A percentile compares a stretch with the other conserved stretches of the same genome.
Evolutionary conservation across 2,888 invertebrate genomes (phyloP).

Genomic region (Stegana nigrithorax): DNA sequence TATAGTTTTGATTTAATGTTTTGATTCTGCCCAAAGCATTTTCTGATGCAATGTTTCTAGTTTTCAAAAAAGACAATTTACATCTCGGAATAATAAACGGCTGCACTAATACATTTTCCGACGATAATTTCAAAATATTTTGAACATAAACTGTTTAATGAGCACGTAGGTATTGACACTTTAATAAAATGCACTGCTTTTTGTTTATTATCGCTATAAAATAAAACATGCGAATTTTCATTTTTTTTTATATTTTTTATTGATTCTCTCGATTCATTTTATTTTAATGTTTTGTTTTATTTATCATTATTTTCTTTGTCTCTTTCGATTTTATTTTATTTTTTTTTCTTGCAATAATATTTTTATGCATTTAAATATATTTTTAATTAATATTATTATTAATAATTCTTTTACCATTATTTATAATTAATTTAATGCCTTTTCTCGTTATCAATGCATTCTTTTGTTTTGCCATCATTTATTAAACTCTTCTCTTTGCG

Average conservation of each 20-base stretch:
- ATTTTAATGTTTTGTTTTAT: constrained; percentile 26
- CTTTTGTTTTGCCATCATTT: constrained; percentile 1
- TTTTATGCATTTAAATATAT: constrained; percentile 33
- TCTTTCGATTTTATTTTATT: constrained; percentile 30
- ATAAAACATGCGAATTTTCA: background rate
- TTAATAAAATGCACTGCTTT: no score
- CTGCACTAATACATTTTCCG: no score
- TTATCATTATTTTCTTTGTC: constrained; percentile 39
- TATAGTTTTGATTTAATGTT: no score
- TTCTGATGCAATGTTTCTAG: no score
- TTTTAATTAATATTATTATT: constrained; percentile 34
- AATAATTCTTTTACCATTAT: constrained; percentile 30
- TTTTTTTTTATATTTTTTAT: background rate
- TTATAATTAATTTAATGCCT: background rate
- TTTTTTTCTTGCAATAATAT: constrained; percentile 38
- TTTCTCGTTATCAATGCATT: background rate
- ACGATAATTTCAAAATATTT: no score
- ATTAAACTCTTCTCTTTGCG: constrained; percentile 21
- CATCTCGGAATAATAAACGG: no score
- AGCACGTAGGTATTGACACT: no score
- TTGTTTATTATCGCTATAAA: no score
- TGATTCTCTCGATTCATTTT: background rate
- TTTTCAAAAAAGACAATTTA: no score
- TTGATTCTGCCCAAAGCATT: no score
- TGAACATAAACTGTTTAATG: no score